Percentiles rank a stretch among this genome's conserved stretches.
Evolutionary conservation across 1,140 invertebrate species (phyloP).

Genomic region (Temnothorax longispinosus): DNA sequence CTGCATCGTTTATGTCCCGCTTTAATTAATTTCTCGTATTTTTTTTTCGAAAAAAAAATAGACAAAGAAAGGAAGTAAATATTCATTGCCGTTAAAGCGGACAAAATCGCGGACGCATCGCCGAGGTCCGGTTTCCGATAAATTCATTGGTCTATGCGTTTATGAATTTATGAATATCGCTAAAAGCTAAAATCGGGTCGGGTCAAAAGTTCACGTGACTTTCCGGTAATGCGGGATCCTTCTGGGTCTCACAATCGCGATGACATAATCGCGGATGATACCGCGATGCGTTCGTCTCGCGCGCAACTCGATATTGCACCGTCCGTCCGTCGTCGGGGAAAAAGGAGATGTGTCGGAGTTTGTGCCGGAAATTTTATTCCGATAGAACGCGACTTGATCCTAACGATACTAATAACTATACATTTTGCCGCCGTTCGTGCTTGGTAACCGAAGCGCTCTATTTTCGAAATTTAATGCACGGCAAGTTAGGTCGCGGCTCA

Average conservation of each 20-base stretch:
- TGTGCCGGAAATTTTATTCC: slow-evolving; percentile 8
- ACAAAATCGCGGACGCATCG: slow-evolving; percentile 52
- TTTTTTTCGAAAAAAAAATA: slow-evolving; percentile 19
- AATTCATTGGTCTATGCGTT: slow-evolving; percentile 66
- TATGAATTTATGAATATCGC: slow-evolving; percentile 75
- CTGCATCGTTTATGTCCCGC: slow-evolving; percentile 23
- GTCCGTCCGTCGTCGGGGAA: background rate
- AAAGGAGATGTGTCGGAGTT: background rate
- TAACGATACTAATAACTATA: background rate
- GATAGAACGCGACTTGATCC: slow-evolving; percentile 2
- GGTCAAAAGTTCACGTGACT: slow-evolving; percentile 70
- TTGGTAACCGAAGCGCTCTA: slow-evolving; percentile 12
- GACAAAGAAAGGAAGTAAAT: slow-evolving; percentile 60
- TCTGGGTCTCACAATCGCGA: background rate
- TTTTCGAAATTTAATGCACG: slow-evolving; percentile 46
- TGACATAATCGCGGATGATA: slow-evolving; percentile 49
- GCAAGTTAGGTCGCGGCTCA: slow-evolving; percentile 23
- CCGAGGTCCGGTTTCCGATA: slow-evolving; percentile 54
- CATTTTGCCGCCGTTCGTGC: slow-evolving; percentile 24
- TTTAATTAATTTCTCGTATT: slow-evolving; percentile 66
- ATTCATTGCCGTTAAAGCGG: slow-evolving; percentile 70
- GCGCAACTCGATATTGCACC: background rate
- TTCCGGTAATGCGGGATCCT: slow-evolving; percentile 8
- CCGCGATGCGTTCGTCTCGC: background rate
- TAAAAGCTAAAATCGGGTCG: slow-evolving; percentile 63